These are phyloP conservation scores for Sarcophaga subvicina DNA, from an alignment of 2,888 invertebrate genomes.

Conservation along the genomic window DNA sequence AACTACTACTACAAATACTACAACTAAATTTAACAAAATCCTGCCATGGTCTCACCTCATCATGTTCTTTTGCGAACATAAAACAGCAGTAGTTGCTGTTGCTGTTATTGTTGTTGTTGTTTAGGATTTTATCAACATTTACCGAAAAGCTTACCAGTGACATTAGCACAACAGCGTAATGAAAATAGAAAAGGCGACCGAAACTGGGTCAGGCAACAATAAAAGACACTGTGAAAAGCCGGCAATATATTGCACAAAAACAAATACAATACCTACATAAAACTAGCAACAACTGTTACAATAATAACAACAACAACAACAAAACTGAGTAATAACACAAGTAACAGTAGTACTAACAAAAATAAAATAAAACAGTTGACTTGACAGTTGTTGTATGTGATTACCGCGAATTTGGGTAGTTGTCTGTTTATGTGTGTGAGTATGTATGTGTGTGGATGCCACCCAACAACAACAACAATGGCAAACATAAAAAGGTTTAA, in stretches of 20 bases:
- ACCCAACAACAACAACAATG: not conserved
- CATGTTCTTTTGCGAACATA: not conserved
- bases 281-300: not conserved
- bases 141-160: not conserved
- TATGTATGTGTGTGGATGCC: too few relatives aligned
- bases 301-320: not conserved
- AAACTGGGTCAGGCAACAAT: slow-evolving; percentile 53
- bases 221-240: slow-evolving; percentile 18
- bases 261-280: not conserved
- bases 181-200: not conserved
- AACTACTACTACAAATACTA: not conserved
- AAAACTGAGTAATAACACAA: not conserved
- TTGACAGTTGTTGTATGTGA: slow-evolving; percentile 57
- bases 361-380: slow-evolving; percentile 39
- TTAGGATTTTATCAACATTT: not conserved
- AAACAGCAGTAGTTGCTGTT: not conserved
- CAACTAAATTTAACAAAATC: slow-evolving; percentile 9
- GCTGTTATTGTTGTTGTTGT: not conserved
- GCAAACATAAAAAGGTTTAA: not conserved
- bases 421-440: not conserved
- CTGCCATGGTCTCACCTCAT: not conserved
- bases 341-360: not conserved
- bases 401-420: slow-evolving; percentile 38
- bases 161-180: not conserved
- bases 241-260: slow-evolving; percentile 23